Evolutionary conservation across 2,797 vertebrate genomes (phyloP), one percentile per base, ranked within the genome.

Genomic region (Merluccius polli): DNA sequence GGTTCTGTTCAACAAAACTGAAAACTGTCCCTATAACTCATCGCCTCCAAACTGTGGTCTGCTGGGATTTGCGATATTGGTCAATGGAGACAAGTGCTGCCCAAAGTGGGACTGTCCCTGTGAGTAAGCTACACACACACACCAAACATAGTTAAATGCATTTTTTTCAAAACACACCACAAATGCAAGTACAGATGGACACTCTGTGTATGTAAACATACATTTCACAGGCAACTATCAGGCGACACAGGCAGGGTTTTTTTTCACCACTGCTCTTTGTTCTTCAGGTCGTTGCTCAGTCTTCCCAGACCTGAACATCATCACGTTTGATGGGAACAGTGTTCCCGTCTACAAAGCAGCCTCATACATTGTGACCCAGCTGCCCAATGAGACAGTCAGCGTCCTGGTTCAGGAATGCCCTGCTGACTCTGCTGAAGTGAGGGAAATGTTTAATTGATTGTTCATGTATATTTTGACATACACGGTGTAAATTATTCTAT

Each of bases 81-180:
- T 93, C 70, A 98, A 97, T 32, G 96, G 96, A 74, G 97, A 99
- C 91, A 97, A 93, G 84, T 99, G 98, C 92, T 99, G 98, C 79
- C 97, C 97, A 0, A 86, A 95, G 89, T 99, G 97, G 98, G 95
- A 96, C 82, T 99, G 98, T 85, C 95, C 98, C 91, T 99, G 98
- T 99, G 90, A 97, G 97, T 93, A 68, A 31, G 18, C 69, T 72
- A 41, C 71, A 78, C 24, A 70, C 32, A 75, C 71, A 41, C 33
- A 29, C 29, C 38, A 35, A 0, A 33, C 67, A 73, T 18, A 52
- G 21, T 30, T n/a, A 30, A 29, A 11, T 12, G 31, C 12, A 8
- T 16, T 24, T 13, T 52, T 27, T 27, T 12, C 2, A 35, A 3
- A 35, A 75, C 24, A 71, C 38, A 35, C 0, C 67, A 73, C 18